Evolutionary conservation across 2,888 invertebrate genomes (phyloP), one percentile per base, ranked within the genome.

Genomic region (Pardosa pseudoannulata): DNA sequence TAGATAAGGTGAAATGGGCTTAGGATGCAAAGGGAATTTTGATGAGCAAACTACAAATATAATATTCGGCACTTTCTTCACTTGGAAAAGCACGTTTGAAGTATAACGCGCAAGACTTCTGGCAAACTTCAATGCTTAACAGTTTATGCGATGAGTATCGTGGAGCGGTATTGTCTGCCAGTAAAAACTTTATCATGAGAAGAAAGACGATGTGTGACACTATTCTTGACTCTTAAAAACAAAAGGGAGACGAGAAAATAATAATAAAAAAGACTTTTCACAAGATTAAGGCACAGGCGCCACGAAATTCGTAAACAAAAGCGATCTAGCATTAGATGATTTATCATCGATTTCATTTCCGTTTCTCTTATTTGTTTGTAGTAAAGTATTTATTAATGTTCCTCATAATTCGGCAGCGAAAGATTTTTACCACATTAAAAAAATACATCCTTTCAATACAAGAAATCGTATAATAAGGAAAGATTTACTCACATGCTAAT

Each of bases 21-120:
- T 72, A 71, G 36, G 9, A 36, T 36, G 36, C 36, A 50, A 50
- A 9, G 6, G 3, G 65, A 79, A 72, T 72, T 62, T 41, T 31
- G 41, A 79, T 79, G 65, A 79, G 71, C n/a, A 32, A 31, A 78
- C 46, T 68, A 68, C 68, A 78, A 68, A 78, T n/a, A n/a, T 78
- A 78, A 78, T 68, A 78, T 78, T 76, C 76, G 76, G 46, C 76
- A 50, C 68, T 76, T 46, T 78, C 78, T 78, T 68, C 67, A 27
- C 50, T 46, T 27, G 32, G n/a, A 29, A 67, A 36, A 31, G 46
- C 68, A 68, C 50, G 76, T 50, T 50, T 50, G 67, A 27, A 75
- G 16, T 31, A 32, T 6, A 19, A 19, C 79, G 70, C 70, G 70
- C 79, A 70, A 79, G 0, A 11, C 16, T 27, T 31, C 75, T 29